Percentiles rank a stretch among this genome's conserved stretches.
Conservation (phyloP, 2,797 vertebrate genomes). For the Sebastes miniatus region DNA sequence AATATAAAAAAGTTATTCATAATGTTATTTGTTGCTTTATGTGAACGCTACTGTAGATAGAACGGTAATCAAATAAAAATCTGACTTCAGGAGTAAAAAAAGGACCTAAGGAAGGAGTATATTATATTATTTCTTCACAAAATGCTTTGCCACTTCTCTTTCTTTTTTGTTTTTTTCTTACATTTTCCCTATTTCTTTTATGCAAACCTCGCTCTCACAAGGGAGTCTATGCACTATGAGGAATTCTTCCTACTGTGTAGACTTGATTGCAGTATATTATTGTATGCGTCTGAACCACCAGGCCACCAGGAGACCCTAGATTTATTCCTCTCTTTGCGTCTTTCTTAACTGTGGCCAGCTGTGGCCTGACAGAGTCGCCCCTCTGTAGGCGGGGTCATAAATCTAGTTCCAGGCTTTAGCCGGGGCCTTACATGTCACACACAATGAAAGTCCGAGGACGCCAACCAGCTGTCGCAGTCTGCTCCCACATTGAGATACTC, state of each 20-base stretch:
- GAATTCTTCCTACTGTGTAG: background rate
- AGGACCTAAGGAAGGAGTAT: background rate
- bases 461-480: conserved; percentile 66
- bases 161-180: background rate
- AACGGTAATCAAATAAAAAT: background rate
- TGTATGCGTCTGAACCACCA: background rate
- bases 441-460: conserved; percentile 46
- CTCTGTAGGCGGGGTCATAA: conserved; percentile 48
- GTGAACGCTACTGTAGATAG: background rate
- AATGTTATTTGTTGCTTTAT: background rate
- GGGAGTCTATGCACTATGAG: background rate
- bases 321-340: conserved; percentile 14
- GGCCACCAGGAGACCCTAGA: background rate
- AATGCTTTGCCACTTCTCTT: background rate
- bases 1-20: background rate
- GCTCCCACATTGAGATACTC: conserved; percentile 43
- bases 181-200: background rate
- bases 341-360: conserved; percentile 51
- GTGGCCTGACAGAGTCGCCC: conserved; percentile 37
- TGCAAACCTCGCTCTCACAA: background rate
- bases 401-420: conserved; percentile 60
- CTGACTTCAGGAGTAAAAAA: background rate
- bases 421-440: conserved; percentile 60
- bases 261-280: background rate
- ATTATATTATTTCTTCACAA: background rate